Evolutionary conservation across 2,797 vertebrate species (phyloP), one percentile per base, ranked within the genome.

Genomic region (Enteromius radiatus): DNA sequence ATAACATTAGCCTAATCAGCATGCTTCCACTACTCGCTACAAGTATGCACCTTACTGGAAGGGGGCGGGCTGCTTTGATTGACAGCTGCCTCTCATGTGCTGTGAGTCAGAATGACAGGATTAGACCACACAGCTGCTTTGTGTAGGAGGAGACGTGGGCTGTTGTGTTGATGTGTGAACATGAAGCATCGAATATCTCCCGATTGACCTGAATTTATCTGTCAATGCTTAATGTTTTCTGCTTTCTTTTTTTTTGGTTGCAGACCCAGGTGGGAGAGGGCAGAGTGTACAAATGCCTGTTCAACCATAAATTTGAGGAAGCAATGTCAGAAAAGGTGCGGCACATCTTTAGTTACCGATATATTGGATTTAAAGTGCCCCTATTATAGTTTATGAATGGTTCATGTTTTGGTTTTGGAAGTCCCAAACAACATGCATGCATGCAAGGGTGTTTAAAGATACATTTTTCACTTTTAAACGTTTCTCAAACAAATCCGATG

Each of bases 291-390:
- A 97, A 97, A 89, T 97, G 96, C 91, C 95, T 97, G 80, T 97
- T 97, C 88, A 97, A 97, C 88, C 96, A 97, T 90, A 97, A 97
- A 89, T 97, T 97, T 92, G 96, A 97, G 89, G 96, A 97, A 84
- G 94, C 95, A 10, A 97, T 97, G 96, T 96, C 95, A 90, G 96
- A 97, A 88, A 96, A 96, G 93, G 96, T 96, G 84, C 0, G 76
- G 38, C 15, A 26, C 52, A 41, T 75, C 14, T 75, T n/a, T n/a
- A 33, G 19, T 56, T 59, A 26, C 8, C 1, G 1, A 56, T 36
- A 14, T 36, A 31, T 33, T 38, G 17, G 19, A 10, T 65, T 69
- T 23, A 56, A 45, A 45, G 12, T 12, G 41, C 41, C 41, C 41
- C 41, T 43, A 12, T 43, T 43, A 43, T 45, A 12, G 43, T 12